These are phyloP conservation scores for Lumbricus terrestris DNA, from an alignment of 2,888 invertebrate species.

Conservation along the genomic window DNA sequence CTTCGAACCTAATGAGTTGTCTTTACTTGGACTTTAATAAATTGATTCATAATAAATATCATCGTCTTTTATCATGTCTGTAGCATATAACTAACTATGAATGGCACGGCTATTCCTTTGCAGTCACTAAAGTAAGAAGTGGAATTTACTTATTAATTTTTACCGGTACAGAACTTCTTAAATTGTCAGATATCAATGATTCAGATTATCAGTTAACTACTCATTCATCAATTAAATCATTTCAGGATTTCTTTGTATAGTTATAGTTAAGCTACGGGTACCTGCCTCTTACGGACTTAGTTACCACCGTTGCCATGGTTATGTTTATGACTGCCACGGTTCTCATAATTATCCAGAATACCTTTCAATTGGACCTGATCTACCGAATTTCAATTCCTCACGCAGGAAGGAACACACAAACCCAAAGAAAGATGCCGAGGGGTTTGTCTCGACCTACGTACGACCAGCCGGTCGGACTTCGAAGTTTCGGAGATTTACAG, in stretches of 20 bases:
- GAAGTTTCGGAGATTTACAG: too few species aligned
- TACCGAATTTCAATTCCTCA: too few species aligned
- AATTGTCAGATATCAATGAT: neutral
- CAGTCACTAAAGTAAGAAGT: neutral
- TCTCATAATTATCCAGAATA: too few species aligned
- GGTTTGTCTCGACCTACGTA: too few species aligned
- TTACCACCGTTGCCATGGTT: neutral
- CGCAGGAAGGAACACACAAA: too few species aligned
- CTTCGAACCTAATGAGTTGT: neutral
- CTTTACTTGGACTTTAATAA: neutral
- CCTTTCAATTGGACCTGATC: too few species aligned
- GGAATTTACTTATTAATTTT: too few species aligned
- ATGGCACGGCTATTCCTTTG: neutral
- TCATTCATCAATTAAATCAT: neutral
- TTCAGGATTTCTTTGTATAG: neutral
- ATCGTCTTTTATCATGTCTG: neutral
- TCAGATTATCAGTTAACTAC: neutral
- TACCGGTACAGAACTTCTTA: neutral
- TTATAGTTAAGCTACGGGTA: neutral
- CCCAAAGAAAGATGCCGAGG: too few species aligned
- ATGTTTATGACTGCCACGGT: too few species aligned
- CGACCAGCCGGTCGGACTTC: too few species aligned
- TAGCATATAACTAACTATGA: neutral
- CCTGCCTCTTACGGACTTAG: neutral
- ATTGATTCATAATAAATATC: neutral